These are phyloP conservation scores for Microctonus hyperodae DNA, from an alignment of 2,888 invertebrate genomes.

Conservation along the genomic window DNA sequence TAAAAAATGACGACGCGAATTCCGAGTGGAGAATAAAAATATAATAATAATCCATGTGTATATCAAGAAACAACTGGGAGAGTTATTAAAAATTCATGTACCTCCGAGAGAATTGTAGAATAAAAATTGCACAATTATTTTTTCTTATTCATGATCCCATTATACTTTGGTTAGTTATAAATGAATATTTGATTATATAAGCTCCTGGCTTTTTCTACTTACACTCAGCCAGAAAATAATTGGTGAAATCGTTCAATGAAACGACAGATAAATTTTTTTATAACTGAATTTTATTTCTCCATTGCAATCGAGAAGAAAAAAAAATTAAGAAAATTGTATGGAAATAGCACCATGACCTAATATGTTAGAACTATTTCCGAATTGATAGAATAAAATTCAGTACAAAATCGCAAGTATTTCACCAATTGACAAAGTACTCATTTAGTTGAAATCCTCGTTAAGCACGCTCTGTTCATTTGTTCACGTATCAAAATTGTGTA, in stretches of 20 bases:
- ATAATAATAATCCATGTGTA: neutral
- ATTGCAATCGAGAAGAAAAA: neutral
- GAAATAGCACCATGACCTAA: no score
- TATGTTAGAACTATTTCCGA: no score
- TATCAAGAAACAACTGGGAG: neutral
- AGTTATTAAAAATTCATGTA: neutral
- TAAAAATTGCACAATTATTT: neutral
- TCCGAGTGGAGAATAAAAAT: no score
- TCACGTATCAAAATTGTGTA: conserved; percentile 38
- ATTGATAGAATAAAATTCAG: conserved; percentile 47
- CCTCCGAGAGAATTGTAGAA: neutral
- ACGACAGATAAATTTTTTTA: neutral
- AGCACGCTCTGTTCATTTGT: conserved; percentile 27
- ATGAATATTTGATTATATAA: neutral
- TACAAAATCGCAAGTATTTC: conserved; percentile 43
- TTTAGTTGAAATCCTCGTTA: conserved; percentile 33
- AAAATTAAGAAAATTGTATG: neutral
- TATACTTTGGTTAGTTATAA: neutral
- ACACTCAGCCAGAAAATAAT: neutral
- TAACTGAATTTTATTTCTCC: neutral
- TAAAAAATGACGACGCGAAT: neutral
- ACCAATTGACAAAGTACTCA: conserved; percentile 51
- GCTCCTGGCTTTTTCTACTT: no score
- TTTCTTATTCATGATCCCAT: neutral
- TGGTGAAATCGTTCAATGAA: neutral